Base-by-base conservation (phyloP, 2,113 vertebrate species). In the Bucco capensis region DNA sequence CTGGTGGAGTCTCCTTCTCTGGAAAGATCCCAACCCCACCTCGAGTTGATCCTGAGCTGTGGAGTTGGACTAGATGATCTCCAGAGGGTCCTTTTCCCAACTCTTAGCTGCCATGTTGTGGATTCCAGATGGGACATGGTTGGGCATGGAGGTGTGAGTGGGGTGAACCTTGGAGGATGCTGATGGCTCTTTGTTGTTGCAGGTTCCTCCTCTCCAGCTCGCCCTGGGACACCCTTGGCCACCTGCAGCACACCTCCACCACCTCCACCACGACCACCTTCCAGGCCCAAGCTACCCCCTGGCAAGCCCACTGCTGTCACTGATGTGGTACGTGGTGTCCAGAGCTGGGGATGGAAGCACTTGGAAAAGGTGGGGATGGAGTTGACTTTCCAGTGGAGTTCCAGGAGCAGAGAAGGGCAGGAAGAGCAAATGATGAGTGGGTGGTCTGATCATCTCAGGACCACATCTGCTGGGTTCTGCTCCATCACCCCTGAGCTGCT, bases 261-360 rank as follows among this genome's bases (percentile, higher is more conserved):
- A 0, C 99, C 99, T 0, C 98, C 98, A 0, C 98, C 99, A 21
- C 98, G 98, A 9, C 98, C 99, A 9, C 98, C 98, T 1, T 99
- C 99, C 8, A 93, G 99, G 87, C 99, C 99, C 67, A 99, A 99
- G 97, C 97, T 99, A 66, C 99, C 99, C 65, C 98, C 98, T 0
- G 98, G 99, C 84, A 99, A 99, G 74, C 98, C 99, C 70, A 95
- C 96, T 22, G 96, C 96, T 24, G 96, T 99, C 37, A 88, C 97
- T 53, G 99, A 99, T 7, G 95, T 98, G 98, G 99, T 99, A 98
- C n/a, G n/a, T n/a, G n/a, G n/a, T n/a, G n/a, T n/a, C n/a, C n/a
- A n/a, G n/a, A n/a, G n/a, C n/a, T n/a, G n/a, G n/a, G n/a, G n/a
- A n/a, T n/a, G n/a, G n/a, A n/a, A n/a, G n/a, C n/a, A n/a, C n/a